A percentile compares a stretch with the other conserved stretches of the same genome.
Conservation (phyloP, 2,797 vertebrate genomes). For the Schizopygopsis pylzovi region DNA sequence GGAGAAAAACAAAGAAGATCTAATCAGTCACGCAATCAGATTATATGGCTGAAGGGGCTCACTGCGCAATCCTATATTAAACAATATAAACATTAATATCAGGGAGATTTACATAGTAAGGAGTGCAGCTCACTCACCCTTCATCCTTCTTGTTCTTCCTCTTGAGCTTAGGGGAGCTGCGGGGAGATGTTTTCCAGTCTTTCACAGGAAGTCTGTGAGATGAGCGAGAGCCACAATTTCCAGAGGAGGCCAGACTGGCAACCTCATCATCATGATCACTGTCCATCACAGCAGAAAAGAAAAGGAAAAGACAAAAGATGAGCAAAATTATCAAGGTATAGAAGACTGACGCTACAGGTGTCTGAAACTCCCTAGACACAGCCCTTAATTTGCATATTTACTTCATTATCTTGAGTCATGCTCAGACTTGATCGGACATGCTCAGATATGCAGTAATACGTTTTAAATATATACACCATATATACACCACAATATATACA, state of each 20-base stretch:
- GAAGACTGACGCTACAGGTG: background rate
- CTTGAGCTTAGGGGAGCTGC: conserved; percentile 90
- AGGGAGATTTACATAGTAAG: background rate
- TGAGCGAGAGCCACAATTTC: conserved; percentile 85
- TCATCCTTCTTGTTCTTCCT: conserved; percentile 91
- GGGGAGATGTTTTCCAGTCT: conserved; percentile 94
- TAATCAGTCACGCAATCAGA: conserved; percentile 8
- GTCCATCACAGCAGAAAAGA: conserved; percentile 15
- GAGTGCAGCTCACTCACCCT: conserved; percentile 71
- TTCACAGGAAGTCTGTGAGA: conserved; percentile 89
- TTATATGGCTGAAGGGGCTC: conserved; percentile 3
- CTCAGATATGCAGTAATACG: no score
- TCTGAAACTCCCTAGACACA: background rate
- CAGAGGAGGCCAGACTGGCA: conserved; percentile 87
- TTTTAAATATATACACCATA: background rate
- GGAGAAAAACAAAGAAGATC: conserved; percentile 28
- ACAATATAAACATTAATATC: conserved; percentile 16
- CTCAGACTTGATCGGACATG: no score
- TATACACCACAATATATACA: background rate
- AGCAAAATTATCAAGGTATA: background rate
- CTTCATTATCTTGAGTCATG: background rate
- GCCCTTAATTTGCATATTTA: background rate
- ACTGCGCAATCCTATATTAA: background rate
- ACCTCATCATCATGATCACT: conserved; percentile 97
- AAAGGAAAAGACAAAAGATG: background rate